Conservation (phyloP, 1,140 invertebrate species). For the Ctenoplectra terminalis region DNA sequence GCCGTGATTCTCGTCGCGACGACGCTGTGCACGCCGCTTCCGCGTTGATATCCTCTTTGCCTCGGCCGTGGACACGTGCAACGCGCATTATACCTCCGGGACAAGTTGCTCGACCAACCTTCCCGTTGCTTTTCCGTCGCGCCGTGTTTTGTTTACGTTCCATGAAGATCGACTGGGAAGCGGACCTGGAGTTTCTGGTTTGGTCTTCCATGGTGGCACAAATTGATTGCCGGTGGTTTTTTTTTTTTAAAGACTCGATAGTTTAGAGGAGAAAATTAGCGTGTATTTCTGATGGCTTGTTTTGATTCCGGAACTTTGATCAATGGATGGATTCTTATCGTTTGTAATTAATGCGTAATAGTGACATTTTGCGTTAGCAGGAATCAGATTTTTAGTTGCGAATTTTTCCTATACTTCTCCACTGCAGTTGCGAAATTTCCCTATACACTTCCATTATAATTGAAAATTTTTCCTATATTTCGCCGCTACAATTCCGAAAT, state of each 20-base stretch:
- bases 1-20: conserved; percentile 62
- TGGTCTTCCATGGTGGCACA: background rate
- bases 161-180: background rate
- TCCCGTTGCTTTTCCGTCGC: conserved; percentile 40
- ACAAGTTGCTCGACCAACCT: conserved; percentile 57
- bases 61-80: conserved; percentile 54
- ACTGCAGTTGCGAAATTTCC: too few relatives aligned
- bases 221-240: background rate
- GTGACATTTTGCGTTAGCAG: too few relatives aligned
- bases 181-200: background rate
- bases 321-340: too few relatives aligned
- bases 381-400: too few relatives aligned
- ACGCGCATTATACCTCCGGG: conserved; percentile 48
- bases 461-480: too few relatives aligned
- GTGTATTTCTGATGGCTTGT: too few relatives aligned
- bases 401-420: too few relatives aligned
- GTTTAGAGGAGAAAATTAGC: too few relatives aligned
- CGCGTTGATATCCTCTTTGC: conserved; percentile 64
- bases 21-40: conserved; percentile 66
- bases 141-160: conserved; percentile 18
- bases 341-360: too few relatives aligned
- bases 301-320: too few relatives aligned
- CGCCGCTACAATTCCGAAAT: too few relatives aligned
- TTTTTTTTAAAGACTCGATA: background rate
- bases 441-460: too few relatives aligned